Base-by-base conservation (phyloP, 1,140 invertebrate species). In the Drosophila burlai region DNA sequence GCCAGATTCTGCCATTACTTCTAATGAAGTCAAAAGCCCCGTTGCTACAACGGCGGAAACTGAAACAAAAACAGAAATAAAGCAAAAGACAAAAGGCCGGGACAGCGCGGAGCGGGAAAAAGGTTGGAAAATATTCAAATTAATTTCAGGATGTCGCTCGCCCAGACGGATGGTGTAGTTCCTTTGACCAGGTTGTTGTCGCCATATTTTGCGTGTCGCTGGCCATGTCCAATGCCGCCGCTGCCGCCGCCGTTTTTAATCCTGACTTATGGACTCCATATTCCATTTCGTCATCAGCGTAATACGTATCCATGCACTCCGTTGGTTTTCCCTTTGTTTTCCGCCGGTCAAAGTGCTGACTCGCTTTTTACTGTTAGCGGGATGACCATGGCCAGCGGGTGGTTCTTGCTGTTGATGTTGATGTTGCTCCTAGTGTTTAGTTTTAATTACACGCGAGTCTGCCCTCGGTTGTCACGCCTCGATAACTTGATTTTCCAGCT, bases 361-460 rank as follows among this genome's bases (percentile, higher is more conserved):
- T 68, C 63, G 63, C 36, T 57, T 50, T 77, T 68, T 62, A 60
- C 38, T 29, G 38, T 57, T 34, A 49, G 47, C 50, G 38, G 52
- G 57, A 59, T 57, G 57, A 76, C 50, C 29, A 67, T 49, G 57
- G 67, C 50, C 24, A 4, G 72, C 42, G 54, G 72, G 16, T 46
- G 49, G 49, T 6, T 24, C n/a, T 40, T 71, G 50, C 57, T 42
- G 61, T 57, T 66, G 58, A 6, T 24, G 21, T 47, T 69, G 71
- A 65, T 46, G 61, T 61, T 65, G 49, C 49, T 80, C 66, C 45
- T 80, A 57, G 76, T 86, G 83, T 86, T 86, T 86, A 83, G 84
- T 86, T 86, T 86, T 86, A 86, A 86, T 86, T 86, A 86, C 84
- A 86, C 83, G 83, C 83, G 76, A 83, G 66, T 60, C 80, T 80